Base-by-base conservation (phyloP, 2,888 invertebrate species). In the Catocala fraxini region DNA sequence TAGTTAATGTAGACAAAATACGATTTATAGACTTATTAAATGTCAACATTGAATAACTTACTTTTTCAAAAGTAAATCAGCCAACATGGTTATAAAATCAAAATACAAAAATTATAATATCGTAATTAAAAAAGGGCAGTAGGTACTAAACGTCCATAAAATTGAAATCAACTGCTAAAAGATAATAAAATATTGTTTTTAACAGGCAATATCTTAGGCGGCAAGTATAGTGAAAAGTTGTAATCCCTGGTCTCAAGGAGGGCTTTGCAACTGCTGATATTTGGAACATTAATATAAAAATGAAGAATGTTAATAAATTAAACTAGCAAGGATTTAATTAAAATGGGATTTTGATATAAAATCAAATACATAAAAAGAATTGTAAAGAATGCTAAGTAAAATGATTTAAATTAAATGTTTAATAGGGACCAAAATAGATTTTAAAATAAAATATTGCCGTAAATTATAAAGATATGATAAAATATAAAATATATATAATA, bases 391-490 rank as follows among this genome's bases (percentile, higher is more conserved):
- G 11, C 10, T 0, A 12, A 5, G n/a, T 42, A 45, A 49, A 33
- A 33, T 46, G 10, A 42, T 46, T 25, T 48, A 35, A 33, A 13
- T 25, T 15, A 25, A 39, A n/a, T 25, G 7, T 10, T 13, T 10
- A 45, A 46, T 53, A 11, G 4, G 41, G 47, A 59, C 47, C 0
- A 33, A 56, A 57, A 65, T 42, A 34, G 39, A 46, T 45, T 45
- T 5, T 42, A 68, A 52, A 6, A 13, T 48, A 63, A 57, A 42
- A 55, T 35, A 13, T 46, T 25, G 1, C 25, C 25, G 25, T 25
- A 25, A 25, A 25, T 64, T 48, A 51, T 49, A 59, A 49, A 59
- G 69, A 59, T 65, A 35, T 54, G 51, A 53, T 25, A 46, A 15
- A 54, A 7, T 9, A n/a, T n/a, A n/a, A 39, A 4, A 39, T 9